Base-by-base conservation (phyloP, 2,888 invertebrate species). In the Drosophila monieri region DNA sequence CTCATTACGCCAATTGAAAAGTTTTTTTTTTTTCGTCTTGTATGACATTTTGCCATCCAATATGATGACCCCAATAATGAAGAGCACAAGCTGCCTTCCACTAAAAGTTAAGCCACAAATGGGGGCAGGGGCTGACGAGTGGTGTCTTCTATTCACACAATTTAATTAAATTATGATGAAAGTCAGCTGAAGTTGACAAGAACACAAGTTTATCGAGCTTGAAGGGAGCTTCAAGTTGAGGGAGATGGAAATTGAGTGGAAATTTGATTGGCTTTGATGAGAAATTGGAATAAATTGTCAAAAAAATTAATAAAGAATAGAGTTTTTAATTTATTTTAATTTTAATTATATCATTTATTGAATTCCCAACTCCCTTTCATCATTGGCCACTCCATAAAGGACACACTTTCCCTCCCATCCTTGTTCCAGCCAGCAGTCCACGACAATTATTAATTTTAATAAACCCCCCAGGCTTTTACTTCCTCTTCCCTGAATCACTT, bases 401-500 rank as follows among this genome's bases (percentile, higher is more conserved):
- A 27, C 49, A 43, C 4, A 18, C 6, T 39, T 12, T 6, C 21
- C 35, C 9, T 4, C 21, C 54, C 10, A 1, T 12, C 14, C 10
- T 18, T 6, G 10, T 14, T 1, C 15, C 15, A 12, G 9, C 15
- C 15, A 12, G 9, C 6, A 65, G 74, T 69, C 74, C 80, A 60
- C 47, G 71, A 77, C 81, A 87, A 80, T 88, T 88, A 84, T 84
- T 88, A 84, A 84, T 84, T 84, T 88, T 85, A 87, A 88, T 84
- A 88, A 84, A 88, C 78, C 76, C 69, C 62, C 61, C 35, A 43
- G 49, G 60, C 32, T 14, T 32, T 52, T 43, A 21, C 47, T 30
- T 27, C 37, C 52, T 25, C 32, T 23, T 10, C 12, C 25, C 12
- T 30, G 27, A 14, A 23, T 1, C 32, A 30, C 2, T 23, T 47